Conservation (phyloP, 2,888 invertebrate species). For the Ferrisia virgata region DNA sequence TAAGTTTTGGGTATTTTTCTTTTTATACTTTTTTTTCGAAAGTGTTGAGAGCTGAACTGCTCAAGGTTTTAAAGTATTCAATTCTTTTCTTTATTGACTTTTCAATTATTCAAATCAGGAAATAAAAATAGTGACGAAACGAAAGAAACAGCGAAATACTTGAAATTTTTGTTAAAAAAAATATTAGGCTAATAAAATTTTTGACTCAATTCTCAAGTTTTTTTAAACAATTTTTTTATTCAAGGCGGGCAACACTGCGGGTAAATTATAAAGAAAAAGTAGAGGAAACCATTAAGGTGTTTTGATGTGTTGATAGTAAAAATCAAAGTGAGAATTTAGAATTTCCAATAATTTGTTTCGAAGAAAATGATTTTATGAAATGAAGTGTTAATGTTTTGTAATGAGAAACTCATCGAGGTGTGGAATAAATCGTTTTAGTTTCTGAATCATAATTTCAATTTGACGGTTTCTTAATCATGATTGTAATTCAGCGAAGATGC, state of each 20-base stretch:
- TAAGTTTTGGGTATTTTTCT: too few relatives aligned
- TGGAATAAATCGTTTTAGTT: not conserved
- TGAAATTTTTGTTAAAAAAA: too few relatives aligned
- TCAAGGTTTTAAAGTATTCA: too few relatives aligned
- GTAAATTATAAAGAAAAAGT: conserved; percentile 21
- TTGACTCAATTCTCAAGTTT: not conserved
- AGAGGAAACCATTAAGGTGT: conserved; percentile 39
- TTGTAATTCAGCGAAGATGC: not conserved
- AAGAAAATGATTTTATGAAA: not conserved
- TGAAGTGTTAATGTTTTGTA: not conserved
- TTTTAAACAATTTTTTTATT: not conserved
- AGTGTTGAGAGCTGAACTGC: too few relatives aligned
- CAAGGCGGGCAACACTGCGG: not conserved
- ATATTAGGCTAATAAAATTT: too few relatives aligned
- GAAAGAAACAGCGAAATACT: too few relatives aligned
- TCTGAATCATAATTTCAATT: not conserved
- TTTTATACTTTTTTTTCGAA: too few relatives aligned
- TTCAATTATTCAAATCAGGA: too few relatives aligned
- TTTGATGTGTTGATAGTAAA: conserved; percentile 38
- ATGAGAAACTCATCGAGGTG: not conserved
- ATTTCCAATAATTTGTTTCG: conserved; percentile 22
- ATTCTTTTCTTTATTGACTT: too few relatives aligned
- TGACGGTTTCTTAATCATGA: not conserved
- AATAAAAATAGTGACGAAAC: too few relatives aligned
- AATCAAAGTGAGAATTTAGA: not conserved